Evolutionary conservation across 2,113 vertebrate species (phyloP), one percentile per base, ranked within the genome.

Genomic region (Hemicordylus capensis): DNA sequence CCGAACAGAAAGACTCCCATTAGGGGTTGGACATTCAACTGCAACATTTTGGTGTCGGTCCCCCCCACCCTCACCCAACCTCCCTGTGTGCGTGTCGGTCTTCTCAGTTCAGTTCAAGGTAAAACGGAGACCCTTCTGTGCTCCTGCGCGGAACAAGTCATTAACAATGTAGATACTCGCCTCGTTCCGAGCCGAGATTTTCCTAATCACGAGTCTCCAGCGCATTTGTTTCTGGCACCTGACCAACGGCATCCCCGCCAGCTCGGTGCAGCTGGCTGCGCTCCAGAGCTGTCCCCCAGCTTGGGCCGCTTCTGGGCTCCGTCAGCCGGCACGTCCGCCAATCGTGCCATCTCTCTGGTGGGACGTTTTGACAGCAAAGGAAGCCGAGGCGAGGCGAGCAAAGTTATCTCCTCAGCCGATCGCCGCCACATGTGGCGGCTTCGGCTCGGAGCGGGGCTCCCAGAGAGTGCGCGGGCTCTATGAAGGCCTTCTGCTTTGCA

Each of bases 391-490:
- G 86, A 86, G 1, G 77, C 44, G 58, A 88, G 70, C 89, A 90
- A 93, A 91, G 90, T 90, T 88, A 85, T 3, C 67, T 4, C 0
- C 0, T 89, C 84, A 79, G 81, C 84, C 84, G 81, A 54, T 90
- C 82, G 63, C 11, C 12, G 76, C 46, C 28, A 6, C 51, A 87
- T 69, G 73, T 31, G 76, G 87, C 81, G 1, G 56, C 72, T n/a
- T 26, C 31, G 82, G 34, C 84, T 28, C 34, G 11, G 3, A 31
- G 1, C 28, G n/a, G 46, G 44, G 82, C 1, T 2, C 85, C 83
- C 2, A 0, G 67, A 83, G 87, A 6, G 11, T 26, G 51, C 14
- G 39, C 0, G 26, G 73, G 51, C 81, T 0, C 0, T 70, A 56
- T 89, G 87, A 87, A 87, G 83, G 74, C 7, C 54, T 31, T 73